Evolutionary conservation across 2,113 vertebrate genomes (phyloP).

Genomic region (Atlantisia rogersi): DNA sequence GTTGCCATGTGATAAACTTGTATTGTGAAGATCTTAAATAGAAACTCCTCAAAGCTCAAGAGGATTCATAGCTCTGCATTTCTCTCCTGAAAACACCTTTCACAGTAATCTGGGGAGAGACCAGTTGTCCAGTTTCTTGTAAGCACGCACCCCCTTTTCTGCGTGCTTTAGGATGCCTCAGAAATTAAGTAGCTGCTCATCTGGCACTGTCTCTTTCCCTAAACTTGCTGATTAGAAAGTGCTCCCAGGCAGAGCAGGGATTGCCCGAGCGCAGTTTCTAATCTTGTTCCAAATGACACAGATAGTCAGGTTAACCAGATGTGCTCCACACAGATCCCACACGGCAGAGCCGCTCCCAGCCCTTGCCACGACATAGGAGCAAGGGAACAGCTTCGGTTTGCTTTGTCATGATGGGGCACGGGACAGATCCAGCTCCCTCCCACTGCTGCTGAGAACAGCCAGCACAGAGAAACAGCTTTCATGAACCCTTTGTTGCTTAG

Average conservation of each 20-base stretch:
- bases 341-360: not conserved
- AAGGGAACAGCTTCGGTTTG: not conserved
- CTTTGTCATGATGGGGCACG: fast-evolving
- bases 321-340: not conserved
- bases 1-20: not conserved
- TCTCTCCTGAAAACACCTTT: not conserved
- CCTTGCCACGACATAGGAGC: not conserved
- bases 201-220: not conserved
- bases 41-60: not conserved
- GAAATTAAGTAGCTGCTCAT: not conserved
- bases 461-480: not conserved
- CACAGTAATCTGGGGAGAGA: not conserved
- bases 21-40: not conserved
- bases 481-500: not conserved
- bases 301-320: not conserved
- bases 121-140: not conserved
- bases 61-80: not conserved
- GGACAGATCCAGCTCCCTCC: not conserved
- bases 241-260: not conserved
- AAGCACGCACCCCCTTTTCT: not conserved
- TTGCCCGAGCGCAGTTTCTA: not conserved
- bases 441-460: not conserved
- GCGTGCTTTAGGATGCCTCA: not conserved
- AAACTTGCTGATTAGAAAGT: conserved; percentile 9
- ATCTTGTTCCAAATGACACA: not conserved